Percentiles rank a stretch among this genome's conserved stretches.
Evolutionary conservation across 2,113 vertebrate genomes (phyloP).

Genomic region (Macaca mulatta): DNA sequence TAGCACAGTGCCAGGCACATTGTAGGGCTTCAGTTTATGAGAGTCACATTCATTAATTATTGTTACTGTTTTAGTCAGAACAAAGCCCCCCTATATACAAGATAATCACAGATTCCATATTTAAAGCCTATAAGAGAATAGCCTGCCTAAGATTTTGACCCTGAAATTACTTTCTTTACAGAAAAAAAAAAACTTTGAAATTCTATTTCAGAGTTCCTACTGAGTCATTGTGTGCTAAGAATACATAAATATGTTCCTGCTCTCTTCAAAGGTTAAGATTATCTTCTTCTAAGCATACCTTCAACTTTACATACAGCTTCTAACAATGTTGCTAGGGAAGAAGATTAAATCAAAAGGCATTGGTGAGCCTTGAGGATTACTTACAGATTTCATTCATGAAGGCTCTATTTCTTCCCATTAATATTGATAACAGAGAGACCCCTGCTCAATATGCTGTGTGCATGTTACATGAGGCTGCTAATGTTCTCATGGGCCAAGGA

Average conservation of each 20-base stretch:
- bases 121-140: neutral
- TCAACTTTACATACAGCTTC: neutral
- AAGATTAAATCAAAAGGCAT: slow-evolving; percentile 57
- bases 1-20: neutral
- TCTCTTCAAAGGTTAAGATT: slow-evolving; percentile 48
- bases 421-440: slow-evolving; percentile 6
- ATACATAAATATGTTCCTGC: neutral
- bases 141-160: neutral
- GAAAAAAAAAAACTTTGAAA: slow-evolving; percentile 4
- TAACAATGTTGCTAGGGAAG: slow-evolving; percentile 24
- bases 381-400: slow-evolving; percentile 34
- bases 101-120: neutral
- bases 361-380: slow-evolving; percentile 58
- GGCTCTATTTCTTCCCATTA: slow-evolving; percentile 53
- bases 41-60: neutral
- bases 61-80: neutral
- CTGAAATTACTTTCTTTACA: neutral
- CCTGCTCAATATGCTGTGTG: neutral
- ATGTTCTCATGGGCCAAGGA: slow-evolving; percentile 26
- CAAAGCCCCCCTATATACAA: neutral
- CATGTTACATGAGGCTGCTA: slow-evolving; percentile 6
- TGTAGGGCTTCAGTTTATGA: neutral
- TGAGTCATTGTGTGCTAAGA: neutral
- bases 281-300: slow-evolving; percentile 26
- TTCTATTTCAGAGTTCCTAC: neutral